Conservation (phyloP, 2,797 vertebrate species). For the Rousettus madagascariensis region DNA sequence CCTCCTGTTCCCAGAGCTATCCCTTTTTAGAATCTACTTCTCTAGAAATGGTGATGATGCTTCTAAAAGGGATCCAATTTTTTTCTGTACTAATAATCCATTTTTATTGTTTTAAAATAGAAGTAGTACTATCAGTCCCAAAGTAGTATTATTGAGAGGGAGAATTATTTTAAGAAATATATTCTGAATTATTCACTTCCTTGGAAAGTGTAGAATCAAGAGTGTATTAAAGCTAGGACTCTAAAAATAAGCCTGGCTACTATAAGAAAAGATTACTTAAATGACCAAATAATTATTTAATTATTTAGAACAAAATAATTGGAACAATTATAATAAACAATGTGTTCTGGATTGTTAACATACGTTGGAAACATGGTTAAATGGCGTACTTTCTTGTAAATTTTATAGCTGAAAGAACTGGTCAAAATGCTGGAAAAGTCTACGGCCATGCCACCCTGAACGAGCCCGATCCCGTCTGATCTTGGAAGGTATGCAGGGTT, state of each 20-base stretch:
- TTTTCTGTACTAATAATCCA: neutral
- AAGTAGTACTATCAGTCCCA: neutral
- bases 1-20: neutral
- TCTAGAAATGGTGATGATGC: neutral
- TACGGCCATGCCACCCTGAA: too few species aligned
- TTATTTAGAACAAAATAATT: slow-evolving; percentile 8
- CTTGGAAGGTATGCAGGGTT: too few species aligned
- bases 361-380: neutral
- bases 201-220: slow-evolving; percentile 27
- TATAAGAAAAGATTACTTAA: neutral
- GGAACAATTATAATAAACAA: neutral
- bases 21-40: neutral
- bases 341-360: neutral
- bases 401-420: slow-evolving; percentile 10
- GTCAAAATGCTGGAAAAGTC: neutral
- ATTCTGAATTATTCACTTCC: neutral
- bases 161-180: slow-evolving; percentile 31
- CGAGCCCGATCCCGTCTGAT: too few species aligned
- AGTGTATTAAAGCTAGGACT: slow-evolving; percentile 5
- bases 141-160: neutral
- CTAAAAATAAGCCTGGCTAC: neutral
- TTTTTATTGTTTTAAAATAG: slow-evolving; percentile 49
- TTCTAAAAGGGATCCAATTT: neutral
- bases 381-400: neutral
- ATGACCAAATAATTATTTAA: slow-evolving; percentile 2